Evolutionary conservation across 2,113 vertebrate genomes (phyloP).

Genomic region (Poeciliopsis turrubarensis): DNA sequence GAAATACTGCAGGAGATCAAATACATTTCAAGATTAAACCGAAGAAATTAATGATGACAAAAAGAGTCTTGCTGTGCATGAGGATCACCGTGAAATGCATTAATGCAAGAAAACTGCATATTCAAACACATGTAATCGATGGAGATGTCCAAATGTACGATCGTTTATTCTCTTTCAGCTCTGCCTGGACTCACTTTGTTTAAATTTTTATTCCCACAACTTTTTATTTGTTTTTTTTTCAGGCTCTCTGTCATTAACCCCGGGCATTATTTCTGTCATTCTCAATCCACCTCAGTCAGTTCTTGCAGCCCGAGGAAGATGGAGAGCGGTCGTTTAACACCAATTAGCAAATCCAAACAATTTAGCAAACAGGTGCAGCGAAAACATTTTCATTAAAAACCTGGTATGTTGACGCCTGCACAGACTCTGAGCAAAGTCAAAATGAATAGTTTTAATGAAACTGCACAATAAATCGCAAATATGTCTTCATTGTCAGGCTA

Average conservation of each 20-base stretch:
- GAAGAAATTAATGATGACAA: constrained; percentile 30
- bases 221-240: constrained; percentile 19
- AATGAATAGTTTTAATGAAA: neutral
- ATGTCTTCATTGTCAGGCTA: neutral
- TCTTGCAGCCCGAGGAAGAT: constrained; percentile 61
- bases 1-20: neutral
- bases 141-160: constrained; percentile 34
- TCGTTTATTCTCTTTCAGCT: constrained; percentile 10
- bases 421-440: neutral
- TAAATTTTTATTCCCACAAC: constrained; percentile 17
- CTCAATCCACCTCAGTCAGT: neutral
- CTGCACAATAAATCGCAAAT: neutral
- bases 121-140: constrained; percentile 32
- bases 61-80: constrained; percentile 15
- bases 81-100: constrained; percentile 5
- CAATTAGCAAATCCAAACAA: constrained; percentile 60
- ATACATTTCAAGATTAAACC: constrained; percentile 3
- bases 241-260: constrained; percentile 44
- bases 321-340: constrained; percentile 65
- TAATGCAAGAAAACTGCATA: constrained; percentile 16
- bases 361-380: constrained; percentile 56
- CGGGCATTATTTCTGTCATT: constrained; percentile 31
- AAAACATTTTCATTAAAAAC: constrained; percentile 2
- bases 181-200: constrained; percentile 45
- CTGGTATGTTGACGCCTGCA: constrained; percentile 12